Evolutionary conservation across 1,140 invertebrate species (phyloP).

Genomic region (Platorchestia sp.): DNA sequence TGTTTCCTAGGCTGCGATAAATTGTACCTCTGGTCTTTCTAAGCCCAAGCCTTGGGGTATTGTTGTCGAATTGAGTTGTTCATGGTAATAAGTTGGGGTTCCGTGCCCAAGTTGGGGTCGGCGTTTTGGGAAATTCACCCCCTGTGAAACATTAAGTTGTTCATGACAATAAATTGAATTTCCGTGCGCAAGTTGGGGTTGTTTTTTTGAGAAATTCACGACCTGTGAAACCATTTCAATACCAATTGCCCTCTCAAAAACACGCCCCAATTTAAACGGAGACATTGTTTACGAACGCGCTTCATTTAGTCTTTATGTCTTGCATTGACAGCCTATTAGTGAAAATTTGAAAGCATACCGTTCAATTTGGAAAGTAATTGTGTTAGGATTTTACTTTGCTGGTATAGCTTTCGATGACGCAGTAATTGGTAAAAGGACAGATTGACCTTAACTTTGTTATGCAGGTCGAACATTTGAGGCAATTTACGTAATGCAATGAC

Average conservation of each 20-base stretch:
- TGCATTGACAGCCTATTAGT: neutral
- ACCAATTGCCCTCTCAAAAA: neutral
- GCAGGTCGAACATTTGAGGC: neutral
- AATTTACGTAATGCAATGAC: neutral
- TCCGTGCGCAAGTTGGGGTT: neutral
- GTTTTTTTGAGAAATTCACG: neutral
- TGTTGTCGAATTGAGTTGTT: neutral
- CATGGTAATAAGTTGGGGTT: neutral
- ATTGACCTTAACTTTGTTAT: neutral
- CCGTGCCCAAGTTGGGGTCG: neutral
- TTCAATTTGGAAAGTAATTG: neutral
- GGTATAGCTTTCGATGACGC: neutral
- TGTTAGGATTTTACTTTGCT: neutral
- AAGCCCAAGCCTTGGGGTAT: neutral
- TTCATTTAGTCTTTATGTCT: neutral
- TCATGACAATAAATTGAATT: neutral
- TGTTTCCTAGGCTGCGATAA: neutral
- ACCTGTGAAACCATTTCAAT: neutral
- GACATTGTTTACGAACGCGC: neutral
- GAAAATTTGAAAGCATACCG: neutral
- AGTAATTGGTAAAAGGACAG: neutral
- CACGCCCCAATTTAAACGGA: neutral
- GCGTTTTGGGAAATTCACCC: neutral
- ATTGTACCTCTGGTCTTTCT: neutral
- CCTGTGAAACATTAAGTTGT: neutral